Conservation (phyloP, 2,113 vertebrate species). For the Erythrocebus patas region DNA sequence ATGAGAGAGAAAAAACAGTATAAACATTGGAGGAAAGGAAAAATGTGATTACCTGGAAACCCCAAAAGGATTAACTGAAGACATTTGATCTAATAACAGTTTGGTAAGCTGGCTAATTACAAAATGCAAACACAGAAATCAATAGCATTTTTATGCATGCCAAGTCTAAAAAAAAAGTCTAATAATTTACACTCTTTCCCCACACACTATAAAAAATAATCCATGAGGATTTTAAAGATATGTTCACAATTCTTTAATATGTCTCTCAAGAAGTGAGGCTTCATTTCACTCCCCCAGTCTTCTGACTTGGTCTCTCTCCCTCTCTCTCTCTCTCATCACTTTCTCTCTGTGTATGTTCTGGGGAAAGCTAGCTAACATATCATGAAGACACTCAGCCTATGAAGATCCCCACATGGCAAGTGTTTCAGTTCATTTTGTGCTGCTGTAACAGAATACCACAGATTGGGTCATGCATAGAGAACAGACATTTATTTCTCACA, state of each 20-base stretch:
- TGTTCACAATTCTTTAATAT: background rate
- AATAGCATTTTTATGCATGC: background rate
- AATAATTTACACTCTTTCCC: background rate
- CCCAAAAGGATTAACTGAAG: background rate
- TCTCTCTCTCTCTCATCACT: background rate
- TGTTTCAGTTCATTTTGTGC: background rate
- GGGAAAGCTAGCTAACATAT: background rate
- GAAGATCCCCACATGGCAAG: background rate
- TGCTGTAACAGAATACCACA: background rate
- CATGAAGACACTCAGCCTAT: background rate
- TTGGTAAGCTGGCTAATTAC: background rate
- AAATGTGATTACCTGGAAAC: background rate
- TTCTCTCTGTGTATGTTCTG: background rate
- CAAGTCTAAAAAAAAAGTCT: background rate
- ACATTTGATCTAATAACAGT: background rate
- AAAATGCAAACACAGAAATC: slow-evolving; percentile 28
- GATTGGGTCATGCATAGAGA: background rate
- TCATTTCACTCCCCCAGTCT: background rate
- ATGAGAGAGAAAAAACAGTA: background rate
- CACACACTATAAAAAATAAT: background rate
- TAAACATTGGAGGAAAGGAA: background rate
- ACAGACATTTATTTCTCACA: background rate
- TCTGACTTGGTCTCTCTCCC: background rate
- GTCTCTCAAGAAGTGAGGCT: background rate
- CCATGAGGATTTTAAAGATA: background rate